These are phyloP conservation scores for Apamea epomidion DNA, from an alignment of 2,888 invertebrate species.

Conservation along the genomic window DNA sequence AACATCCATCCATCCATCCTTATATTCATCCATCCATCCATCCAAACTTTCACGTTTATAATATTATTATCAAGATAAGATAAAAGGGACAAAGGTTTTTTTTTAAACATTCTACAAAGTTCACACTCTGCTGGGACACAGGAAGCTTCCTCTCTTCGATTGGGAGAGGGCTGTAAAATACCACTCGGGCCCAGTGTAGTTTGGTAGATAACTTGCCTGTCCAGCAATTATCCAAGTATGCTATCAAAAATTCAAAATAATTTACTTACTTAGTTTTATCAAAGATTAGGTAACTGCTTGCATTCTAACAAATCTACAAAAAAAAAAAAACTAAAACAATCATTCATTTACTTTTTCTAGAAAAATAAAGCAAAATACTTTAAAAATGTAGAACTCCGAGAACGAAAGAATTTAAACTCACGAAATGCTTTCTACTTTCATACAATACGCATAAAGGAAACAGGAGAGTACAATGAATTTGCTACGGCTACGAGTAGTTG, in stretches of 20 bases:
- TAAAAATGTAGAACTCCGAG: constrained; percentile 51
- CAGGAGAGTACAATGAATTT: constrained; percentile 63
- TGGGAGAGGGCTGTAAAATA: not conserved
- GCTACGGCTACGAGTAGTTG: constrained; percentile 57
- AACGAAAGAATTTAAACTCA: constrained; percentile 55
- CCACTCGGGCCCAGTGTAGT: not conserved
- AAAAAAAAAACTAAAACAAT: not conserved
- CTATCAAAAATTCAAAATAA: not conserved
- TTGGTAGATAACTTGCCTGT: not conserved
- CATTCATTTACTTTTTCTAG: not conserved
- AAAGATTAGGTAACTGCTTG: not conserved
- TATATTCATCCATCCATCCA: too few relatives aligned
- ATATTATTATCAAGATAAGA: not conserved
- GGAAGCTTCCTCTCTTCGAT: not conserved
- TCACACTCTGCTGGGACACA: not conserved
- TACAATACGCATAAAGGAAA: constrained; percentile 63
- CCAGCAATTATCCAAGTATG: not conserved
- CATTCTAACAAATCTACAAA: not conserved
- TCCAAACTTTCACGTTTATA: too few relatives aligned
- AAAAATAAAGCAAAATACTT: constrained; percentile 24
- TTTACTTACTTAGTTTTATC: not conserved
- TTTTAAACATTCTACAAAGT: not conserved
- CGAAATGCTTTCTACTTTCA: constrained; percentile 57
- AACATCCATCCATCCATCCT: too few relatives aligned
- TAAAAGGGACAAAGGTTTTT: not conserved